phyloP scores from a whole-genome alignment of 2,888 invertebrate species.

The Balanococcus diminutus region DNA sequence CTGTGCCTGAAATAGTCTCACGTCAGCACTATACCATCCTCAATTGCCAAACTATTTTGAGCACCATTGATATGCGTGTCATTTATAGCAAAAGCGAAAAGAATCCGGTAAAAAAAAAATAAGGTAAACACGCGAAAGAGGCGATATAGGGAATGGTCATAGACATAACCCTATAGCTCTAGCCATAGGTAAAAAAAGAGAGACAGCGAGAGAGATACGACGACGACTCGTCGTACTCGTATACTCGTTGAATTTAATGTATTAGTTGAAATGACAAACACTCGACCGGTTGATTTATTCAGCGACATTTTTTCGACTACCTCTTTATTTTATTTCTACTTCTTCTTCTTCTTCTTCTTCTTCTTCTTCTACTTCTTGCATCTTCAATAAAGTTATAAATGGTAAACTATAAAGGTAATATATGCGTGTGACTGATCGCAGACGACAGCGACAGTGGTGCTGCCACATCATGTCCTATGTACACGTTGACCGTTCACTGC shows the following conservation, averaged over 20 bases:
- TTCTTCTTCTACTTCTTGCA: background rate
- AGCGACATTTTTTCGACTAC: conserved; percentile 52
- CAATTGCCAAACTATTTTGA: background rate
- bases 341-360: background rate
- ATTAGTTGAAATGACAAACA: conserved; percentile 53
- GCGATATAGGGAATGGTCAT: too few species aligned
- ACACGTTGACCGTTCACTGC: conserved; percentile 47
- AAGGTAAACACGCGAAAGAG: background rate
- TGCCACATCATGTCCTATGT: conserved; percentile 51
- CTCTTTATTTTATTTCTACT: conserved; percentile 42
- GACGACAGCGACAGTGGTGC: conserved; percentile 53
- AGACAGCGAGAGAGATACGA: background rate
- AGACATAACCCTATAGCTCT: background rate
- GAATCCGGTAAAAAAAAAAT: background rate
- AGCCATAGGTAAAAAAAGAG: background rate
- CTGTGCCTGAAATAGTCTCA: too few species aligned
- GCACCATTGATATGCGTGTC: background rate
- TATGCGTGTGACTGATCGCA: conserved; percentile 54
- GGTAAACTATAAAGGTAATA: conserved; percentile 54
- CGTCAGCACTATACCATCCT: too few species aligned
- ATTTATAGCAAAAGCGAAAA: background rate
- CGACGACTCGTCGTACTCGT: too few species aligned
- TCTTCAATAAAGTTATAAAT: conserved; percentile 52
- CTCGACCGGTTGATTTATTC: conserved; percentile 52
- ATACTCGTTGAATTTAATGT: conserved; percentile 27